Evolutionary conservation across 2,797 vertebrate species (phyloP), one percentile per base, ranked within the genome.

Genomic region (Linurgus olivaceus): DNA sequence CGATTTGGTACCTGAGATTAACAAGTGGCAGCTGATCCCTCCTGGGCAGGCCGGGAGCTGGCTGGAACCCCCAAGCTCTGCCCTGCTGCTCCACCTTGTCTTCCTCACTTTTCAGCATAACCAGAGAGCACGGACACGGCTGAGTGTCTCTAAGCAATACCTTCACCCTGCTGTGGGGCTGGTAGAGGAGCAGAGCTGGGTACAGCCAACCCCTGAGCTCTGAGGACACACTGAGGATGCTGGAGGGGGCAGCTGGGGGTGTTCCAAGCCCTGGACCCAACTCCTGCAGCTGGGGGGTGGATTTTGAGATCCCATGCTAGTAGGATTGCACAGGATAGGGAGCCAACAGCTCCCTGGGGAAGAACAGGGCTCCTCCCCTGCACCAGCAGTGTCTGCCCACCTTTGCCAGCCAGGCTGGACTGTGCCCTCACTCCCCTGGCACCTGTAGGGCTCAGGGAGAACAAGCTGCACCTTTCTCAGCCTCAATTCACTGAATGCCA

Each of bases 141-240:
- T 65, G 47, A 6, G 8, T 75, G 66, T 78, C 86, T 63, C 78
- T 72, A 63, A 95, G 95, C 95, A 94, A 96, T 92, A 94, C 62
- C 54, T 71, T 54, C 58, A 51, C 70, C 86, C 29, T 48, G 42
- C 84, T 52, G 26, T 18, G 81, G 71, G 62, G 24, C 91, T 76
- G 48, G 40, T 6, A 72, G 58, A 61, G 70, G 81, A 51, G 59
- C 57, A 68, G 29, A 82, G 77, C 5, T 1, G 33, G 72, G 10
- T 51, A 19, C 45, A 71, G 82, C 31, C 75, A 72, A 38, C 12
- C 33, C 40, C 50, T 55, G 67, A 35, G 62, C 75, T 42, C 65
- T 61, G 65, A 63, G 57, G 48, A 31, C 26, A 52, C 50, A 9
- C 0, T 1, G 78, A 51, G 44, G 61, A 8, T 51, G 86, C 59